phyloP scores from a whole-genome alignment of 2,888 invertebrate species.

The Pheosia tremula region DNA sequence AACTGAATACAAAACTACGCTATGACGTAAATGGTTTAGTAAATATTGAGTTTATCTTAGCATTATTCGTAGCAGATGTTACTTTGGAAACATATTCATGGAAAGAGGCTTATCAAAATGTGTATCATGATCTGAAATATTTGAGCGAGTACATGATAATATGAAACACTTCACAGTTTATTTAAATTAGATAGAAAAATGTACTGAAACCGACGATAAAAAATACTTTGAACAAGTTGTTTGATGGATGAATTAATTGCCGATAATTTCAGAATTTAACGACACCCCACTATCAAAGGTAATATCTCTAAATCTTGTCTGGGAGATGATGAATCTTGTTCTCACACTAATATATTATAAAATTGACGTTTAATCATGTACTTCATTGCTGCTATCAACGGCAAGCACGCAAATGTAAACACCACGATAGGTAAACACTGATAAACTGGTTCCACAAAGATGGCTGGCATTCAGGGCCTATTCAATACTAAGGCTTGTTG shows the following conservation, averaged over 20 bases:
- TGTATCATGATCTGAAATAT: constrained; percentile 8
- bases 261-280: too few relatives aligned
- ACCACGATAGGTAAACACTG: constrained; percentile 58
- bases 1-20: constrained; percentile 22
- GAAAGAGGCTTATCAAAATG: constrained; percentile 10
- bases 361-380: constrained; percentile 37
- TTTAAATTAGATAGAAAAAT: too few relatives aligned
- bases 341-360: constrained; percentile 29
- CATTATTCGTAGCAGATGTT: constrained; percentile 19
- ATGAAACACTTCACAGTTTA: not conserved
- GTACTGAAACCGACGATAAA: too few relatives aligned
- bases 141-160: constrained; percentile 8
- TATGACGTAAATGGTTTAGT: constrained; percentile 20
- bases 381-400: constrained; percentile 50
- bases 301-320: constrained; percentile 11
- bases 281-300: too few relatives aligned
- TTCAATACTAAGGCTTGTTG: constrained; percentile 27
- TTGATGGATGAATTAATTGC: too few relatives aligned
- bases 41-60: constrained; percentile 21
- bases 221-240: too few relatives aligned
- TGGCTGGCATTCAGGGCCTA: constrained; percentile 51
- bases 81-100: constrained; percentile 5
- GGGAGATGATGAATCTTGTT: constrained; percentile 22
- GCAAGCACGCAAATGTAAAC: constrained; percentile 62
- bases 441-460: constrained; percentile 67